Percentiles rank a stretch among this genome's conserved stretches.
Evolutionary conservation across 2,113 vertebrate species (phyloP).

Genomic region (Oncorhynchus nerka): DNA sequence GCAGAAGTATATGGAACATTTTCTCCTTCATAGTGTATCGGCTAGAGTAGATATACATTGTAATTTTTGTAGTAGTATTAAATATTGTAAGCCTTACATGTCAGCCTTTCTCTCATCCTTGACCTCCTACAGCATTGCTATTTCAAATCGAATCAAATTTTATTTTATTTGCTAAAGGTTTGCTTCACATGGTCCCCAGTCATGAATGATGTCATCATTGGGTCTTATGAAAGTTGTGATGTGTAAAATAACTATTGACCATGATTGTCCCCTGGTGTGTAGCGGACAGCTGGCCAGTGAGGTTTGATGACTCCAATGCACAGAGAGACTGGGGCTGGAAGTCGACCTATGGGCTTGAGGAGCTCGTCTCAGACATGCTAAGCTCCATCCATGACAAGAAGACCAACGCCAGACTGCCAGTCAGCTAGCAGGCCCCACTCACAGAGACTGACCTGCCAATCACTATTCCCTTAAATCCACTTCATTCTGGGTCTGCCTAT

Average conservation of each 20-base stretch:
- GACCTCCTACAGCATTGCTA: not conserved
- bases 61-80: not conserved
- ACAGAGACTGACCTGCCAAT: slow-evolving; percentile 37
- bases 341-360: slow-evolving; percentile 61
- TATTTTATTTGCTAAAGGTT: not conserved
- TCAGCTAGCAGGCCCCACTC: slow-evolving; percentile 51
- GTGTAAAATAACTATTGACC: not conserved
- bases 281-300: slow-evolving; percentile 78
- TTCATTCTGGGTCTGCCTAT: slow-evolving; percentile 28
- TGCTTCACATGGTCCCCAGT: not conserved
- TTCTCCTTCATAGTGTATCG: no score
- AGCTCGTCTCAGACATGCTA: slow-evolving; percentile 74
- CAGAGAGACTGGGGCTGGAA: slow-evolving; percentile 75
- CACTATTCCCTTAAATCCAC: slow-evolving; percentile 30
- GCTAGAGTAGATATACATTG: not conserved
- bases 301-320: slow-evolving; percentile 76
- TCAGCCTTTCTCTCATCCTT: not conserved
- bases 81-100: not conserved
- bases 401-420: slow-evolving; percentile 52
- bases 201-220: not conserved
- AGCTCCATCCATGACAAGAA: slow-evolving; percentile 57
- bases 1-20: no score
- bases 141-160: no score
- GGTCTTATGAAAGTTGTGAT: not conserved
- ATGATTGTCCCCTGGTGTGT: slow-evolving; percentile 30